Evolutionary conservation across 2,113 vertebrate genomes (phyloP).

Genomic region (Xenopus laevis): DNA sequence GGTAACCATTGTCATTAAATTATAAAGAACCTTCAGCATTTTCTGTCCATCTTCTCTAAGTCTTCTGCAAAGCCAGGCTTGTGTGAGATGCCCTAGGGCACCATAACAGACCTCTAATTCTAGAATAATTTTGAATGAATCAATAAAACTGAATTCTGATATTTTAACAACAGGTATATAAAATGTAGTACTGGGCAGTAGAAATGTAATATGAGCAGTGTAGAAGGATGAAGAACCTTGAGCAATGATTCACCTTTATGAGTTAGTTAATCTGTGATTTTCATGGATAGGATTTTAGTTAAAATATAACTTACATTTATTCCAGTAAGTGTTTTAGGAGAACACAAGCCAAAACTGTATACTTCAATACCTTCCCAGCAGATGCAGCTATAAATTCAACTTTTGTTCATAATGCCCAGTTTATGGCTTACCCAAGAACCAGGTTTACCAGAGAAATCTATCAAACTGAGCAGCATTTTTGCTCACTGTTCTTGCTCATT

Average conservation of each 20-base stretch:
- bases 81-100: conserved; percentile 23
- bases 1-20: conserved; percentile 17
- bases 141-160: conserved; percentile 40
- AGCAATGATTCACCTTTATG: conserved; percentile 44
- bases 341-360: conserved; percentile 19
- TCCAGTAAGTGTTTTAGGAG: conserved; percentile 7
- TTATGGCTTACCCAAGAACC: conserved; percentile 11
- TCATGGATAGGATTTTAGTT: conserved; percentile 30
- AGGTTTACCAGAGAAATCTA: background rate
- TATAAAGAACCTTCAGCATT: background rate
- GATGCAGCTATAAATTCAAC: conserved; percentile 19
- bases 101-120: conserved; percentile 5
- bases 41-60: conserved; percentile 16
- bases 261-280: conserved; percentile 36
- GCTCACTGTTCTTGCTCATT: background rate
- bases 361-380: conserved; percentile 21
- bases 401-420: conserved; percentile 17
- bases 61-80: conserved; percentile 19
- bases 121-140: conserved; percentile 28
- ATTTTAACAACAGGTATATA: conserved; percentile 35
- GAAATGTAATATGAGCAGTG: conserved; percentile 24
- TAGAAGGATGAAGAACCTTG: conserved; percentile 25
- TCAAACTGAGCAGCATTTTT: background rate
- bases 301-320: conserved; percentile 32
- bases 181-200: conserved; percentile 34